Evolutionary conservation across 2,113 vertebrate genomes (phyloP), one percentile per base, ranked within the genome.

Genomic region (Telmatochromis brichardi): DNA sequence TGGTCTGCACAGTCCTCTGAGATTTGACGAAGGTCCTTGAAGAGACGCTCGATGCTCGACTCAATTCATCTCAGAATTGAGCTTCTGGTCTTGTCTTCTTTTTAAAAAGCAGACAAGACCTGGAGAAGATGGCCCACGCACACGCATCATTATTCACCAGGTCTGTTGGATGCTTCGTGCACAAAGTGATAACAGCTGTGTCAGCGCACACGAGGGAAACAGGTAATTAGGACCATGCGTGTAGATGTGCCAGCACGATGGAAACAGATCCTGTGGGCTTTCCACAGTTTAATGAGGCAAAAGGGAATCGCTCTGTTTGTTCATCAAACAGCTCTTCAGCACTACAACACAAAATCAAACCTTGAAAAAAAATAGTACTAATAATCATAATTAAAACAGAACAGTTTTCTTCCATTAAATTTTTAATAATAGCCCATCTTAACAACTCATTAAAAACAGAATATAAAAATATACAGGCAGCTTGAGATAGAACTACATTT

Each of bases 381-480:
- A 37, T 65, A 65, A 65, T 37, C 6, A 68, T 68, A 37, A 37
- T 68, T 21, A 68, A 68, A 37, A 37, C 33, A 37, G 60, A 65
- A 80, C n/a, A 73, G 47, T 33, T 17, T n/a, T 50, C 33, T 5
- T 68, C 63, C 2, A 37, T 88, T 71, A 54, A 21, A 26, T 1
- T 58, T 80, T 84, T 79, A 86, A 87, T 88, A 86, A 86, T 21
- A 82, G 78, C 40, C 8, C 15, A 2, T 54, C 21, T 87, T 85
- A 63, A 88, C 53, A 90, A 90, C 54, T 82, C 68, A 86, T 88
- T 37, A 68, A 83, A 91, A 90, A 90, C 10, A 84, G 54, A 82
- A 87, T 92, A 91, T 15, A 91, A 92, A 93, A 92, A 92, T 90
- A 91, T 84, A 93, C 51, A 92, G 23, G 89, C 83, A 92, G 86